Evolutionary conservation across 2,113 vertebrate genomes (phyloP), one percentile per base, ranked within the genome.

Genomic region (Pithys albifrons): DNA sequence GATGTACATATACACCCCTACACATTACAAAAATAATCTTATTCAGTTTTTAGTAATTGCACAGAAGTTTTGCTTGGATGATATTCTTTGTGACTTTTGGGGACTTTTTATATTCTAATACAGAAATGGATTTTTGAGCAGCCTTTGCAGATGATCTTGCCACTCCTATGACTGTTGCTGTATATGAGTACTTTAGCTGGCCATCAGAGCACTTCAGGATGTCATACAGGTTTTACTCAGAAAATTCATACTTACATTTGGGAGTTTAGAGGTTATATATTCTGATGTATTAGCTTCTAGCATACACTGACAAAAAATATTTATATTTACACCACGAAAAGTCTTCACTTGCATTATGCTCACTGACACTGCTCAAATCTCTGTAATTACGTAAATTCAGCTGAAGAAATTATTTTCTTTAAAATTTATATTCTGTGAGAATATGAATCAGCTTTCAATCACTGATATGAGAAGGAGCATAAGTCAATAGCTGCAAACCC

Each of bases 401-500:
- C 28, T 76, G 67, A 65, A 97, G 54, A 85, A 52, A 65, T 66
- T 74, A 67, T 76, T 73, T 88, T 80, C 66, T 76, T 77, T 69
- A 78, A 91, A 59, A 45, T 85, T 33, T 89, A 8, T 93, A 27
- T 82, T 80, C 74, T 89, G 29, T 12, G 51, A 70, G 27, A 91
- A 76, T 55, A 89, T 76, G 66, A 96, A 79, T 87, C 74, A 95
- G 20, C 43, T 82, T 91, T 85, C 84, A 65, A 66, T 64, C 59
- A 61, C 49, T 86, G 61, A 71, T 67, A 85, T 19, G 39, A 74
- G 69, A 37, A 74, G 49, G 25, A 71, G 35, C 39, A 14, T 58
- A 91, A 94, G 43, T 93, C 74, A 94, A 86, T 90, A 95, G 80
- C 61, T 88, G 62, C 61, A 88, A 90, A 83, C 7, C 9, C 59